phyloP scores from a whole-genome alignment of 2,888 invertebrate species.

The Archips xylosteana region DNA sequence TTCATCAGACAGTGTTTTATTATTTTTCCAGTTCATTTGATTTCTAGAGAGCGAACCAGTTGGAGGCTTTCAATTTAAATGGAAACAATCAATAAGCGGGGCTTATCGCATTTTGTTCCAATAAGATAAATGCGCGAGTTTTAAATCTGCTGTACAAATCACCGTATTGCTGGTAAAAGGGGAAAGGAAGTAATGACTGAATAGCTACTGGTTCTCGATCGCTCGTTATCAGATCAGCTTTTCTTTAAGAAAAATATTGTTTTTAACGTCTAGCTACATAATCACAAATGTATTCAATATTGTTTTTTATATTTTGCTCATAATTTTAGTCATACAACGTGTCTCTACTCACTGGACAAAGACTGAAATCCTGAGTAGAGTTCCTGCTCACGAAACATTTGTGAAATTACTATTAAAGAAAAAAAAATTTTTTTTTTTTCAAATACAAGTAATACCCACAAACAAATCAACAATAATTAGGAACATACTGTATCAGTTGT shows the following conservation, averaged over 20 bases:
- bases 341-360: too few species aligned
- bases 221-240: slow-evolving; percentile 54
- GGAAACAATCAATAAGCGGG: slow-evolving; percentile 75
- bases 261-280: background rate
- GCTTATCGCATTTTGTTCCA: slow-evolving; percentile 75
- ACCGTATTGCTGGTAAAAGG: slow-evolving; percentile 64
- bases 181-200: slow-evolving; percentile 62
- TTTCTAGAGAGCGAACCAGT: slow-evolving; percentile 69
- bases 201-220: slow-evolving; percentile 51
- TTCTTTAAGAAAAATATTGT: slow-evolving; percentile 39
- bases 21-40: slow-evolving; percentile 69
- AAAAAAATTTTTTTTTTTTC: too few species aligned
- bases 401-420: too few species aligned
- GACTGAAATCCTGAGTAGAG: too few species aligned
- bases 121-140: slow-evolving; percentile 74
- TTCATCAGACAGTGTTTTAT: slow-evolving; percentile 44
- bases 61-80: slow-evolving; percentile 76
- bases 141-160: slow-evolving; percentile 77
- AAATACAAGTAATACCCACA: too few species aligned
- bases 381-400: too few species aligned
- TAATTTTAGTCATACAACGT: too few species aligned
- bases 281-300: background rate
- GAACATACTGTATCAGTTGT: too few species aligned
- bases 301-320: background rate
- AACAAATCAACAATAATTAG: too few species aligned